Conservation (phyloP, 2,113 vertebrate species). For the Macquaria ambigua region DNA sequence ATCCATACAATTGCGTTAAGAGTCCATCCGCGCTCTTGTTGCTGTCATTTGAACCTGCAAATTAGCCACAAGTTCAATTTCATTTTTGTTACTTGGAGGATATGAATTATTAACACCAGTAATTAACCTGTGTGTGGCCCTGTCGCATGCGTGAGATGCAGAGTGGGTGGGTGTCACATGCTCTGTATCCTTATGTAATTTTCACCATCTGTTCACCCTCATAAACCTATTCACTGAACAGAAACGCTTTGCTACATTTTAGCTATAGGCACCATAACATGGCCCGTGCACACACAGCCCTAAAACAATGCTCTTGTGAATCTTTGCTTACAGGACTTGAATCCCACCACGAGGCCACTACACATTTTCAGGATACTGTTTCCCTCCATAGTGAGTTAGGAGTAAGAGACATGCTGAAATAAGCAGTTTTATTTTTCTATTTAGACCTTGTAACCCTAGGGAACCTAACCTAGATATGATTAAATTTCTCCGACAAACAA, state of each 20-base stretch:
- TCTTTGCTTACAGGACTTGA: neutral
- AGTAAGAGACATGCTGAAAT: constrained; percentile 18
- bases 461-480: constrained; percentile 21
- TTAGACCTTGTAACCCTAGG: constrained; percentile 21
- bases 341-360: neutral
- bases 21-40: neutral
- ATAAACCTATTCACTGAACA: constrained; percentile 4
- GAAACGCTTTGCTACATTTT: neutral
- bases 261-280: neutral
- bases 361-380: constrained; percentile 31
- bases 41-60: constrained; percentile 38
- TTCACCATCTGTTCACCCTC: constrained; percentile 24
- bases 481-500: constrained; percentile 31
- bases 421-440: constrained; percentile 25
- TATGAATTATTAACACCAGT: constrained; percentile 62
- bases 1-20: neutral
- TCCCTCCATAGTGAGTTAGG: constrained; percentile 3
- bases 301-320: constrained; percentile 3
- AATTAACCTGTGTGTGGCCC: constrained; percentile 55
- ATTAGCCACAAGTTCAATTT: constrained; percentile 45
- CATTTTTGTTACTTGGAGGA: constrained; percentile 4
- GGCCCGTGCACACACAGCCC: neutral
- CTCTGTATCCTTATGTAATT: neutral
- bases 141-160: constrained; percentile 9
- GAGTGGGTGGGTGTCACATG: constrained; percentile 27